These are phyloP conservation scores for Holotrichia oblita DNA, from an alignment of 1,140 invertebrate genomes.

Conservation along the genomic window DNA sequence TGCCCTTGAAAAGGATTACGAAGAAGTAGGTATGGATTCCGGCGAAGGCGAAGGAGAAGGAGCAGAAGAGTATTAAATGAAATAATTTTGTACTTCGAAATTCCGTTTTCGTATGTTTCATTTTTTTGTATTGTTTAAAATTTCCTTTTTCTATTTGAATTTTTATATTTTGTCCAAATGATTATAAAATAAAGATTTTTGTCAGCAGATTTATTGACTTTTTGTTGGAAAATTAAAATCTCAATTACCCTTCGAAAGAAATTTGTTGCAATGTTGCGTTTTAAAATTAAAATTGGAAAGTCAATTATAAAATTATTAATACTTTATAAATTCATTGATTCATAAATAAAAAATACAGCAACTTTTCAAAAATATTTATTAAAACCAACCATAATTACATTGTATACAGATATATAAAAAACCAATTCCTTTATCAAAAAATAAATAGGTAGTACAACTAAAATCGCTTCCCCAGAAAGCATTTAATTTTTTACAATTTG, in stretches of 20 bases:
- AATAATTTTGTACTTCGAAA: constrained; percentile 15
- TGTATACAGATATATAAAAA: no score
- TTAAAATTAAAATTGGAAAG: no score
- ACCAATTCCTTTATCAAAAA: no score
- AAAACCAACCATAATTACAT: no score
- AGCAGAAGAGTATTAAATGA: constrained; percentile 55
- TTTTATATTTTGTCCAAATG: not conserved
- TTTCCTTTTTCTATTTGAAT: constrained; percentile 15
- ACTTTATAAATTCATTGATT: not conserved
- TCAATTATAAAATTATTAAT: not conserved
- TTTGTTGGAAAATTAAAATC: not conserved
- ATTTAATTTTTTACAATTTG: constrained; percentile 16
- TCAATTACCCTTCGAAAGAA: not conserved
- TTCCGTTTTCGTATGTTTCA: constrained; percentile 21
- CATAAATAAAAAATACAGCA: no score
- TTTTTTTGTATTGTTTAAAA: constrained; percentile 31
- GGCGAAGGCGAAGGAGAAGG: constrained; percentile 58
- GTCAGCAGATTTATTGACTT: not conserved
- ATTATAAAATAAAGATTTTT: not conserved
- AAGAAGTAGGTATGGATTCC: constrained; percentile 65
- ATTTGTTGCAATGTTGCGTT: no score
- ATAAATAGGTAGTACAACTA: not conserved
- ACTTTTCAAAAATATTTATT: no score
- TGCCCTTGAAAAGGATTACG: constrained; percentile 79
- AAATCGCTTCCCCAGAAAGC: not conserved